phyloP scores from a whole-genome alignment of 2,113 vertebrate genomes.

The Rattus norvegicus region GRCr8 NC_086031.1:52110501-52111000 shows the following conservation, averaged over 20 bases:
- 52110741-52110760: neutral
- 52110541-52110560: neutral
- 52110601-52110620: neutral
- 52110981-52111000: neutral
- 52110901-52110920: slow-evolving; percentile 26
- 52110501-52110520: neutral
- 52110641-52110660: neutral
- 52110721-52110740: neutral
- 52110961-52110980: neutral
- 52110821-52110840: neutral
- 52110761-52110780: neutral
- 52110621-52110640: neutral
- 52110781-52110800: neutral
- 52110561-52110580: neutral
- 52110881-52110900: neutral
- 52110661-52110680: neutral
- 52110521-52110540: neutral
- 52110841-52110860: neutral
- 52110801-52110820: neutral
- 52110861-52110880: neutral
- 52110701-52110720: neutral
- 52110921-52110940: neutral
- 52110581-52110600: neutral
- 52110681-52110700: neutral
- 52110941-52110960: neutral